These are phyloP conservation scores for Chelon labrosus DNA, from an alignment of 2,797 vertebrate genomes.

Conservation along the genomic window DNA sequence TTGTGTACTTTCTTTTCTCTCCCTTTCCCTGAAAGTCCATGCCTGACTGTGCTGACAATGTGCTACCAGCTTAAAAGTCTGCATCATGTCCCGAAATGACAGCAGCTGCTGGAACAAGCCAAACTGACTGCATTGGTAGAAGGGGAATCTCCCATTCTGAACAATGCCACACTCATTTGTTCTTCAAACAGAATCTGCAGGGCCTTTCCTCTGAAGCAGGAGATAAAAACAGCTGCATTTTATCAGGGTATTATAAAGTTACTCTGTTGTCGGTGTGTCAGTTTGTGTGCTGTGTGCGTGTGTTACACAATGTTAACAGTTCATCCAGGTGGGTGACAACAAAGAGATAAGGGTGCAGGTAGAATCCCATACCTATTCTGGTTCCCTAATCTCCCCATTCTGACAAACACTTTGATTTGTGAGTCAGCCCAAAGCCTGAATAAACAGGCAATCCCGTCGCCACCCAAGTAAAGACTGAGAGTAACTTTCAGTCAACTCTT, in stretches of 20 bases:
- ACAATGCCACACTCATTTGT: constrained; percentile 63
- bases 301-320: constrained; percentile 60
- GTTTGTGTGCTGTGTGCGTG: constrained; percentile 25
- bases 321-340: constrained; percentile 84
- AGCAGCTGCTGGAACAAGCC: constrained; percentile 57
- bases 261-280: constrained; percentile 41
- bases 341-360: constrained; percentile 76
- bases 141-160: constrained; percentile 65
- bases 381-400: constrained; percentile 79
- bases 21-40: neutral
- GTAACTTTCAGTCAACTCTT: constrained; percentile 67
- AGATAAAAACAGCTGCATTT: constrained; percentile 70
- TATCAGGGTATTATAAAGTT: constrained; percentile 60
- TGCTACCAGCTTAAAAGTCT: constrained; percentile 33
- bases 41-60: constrained; percentile 15
- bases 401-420: constrained; percentile 82
- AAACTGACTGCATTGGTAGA: constrained; percentile 44
- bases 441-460: constrained; percentile 65
- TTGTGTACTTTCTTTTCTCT: neutral
- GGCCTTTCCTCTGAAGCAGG: constrained; percentile 40
- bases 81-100: constrained; percentile 51
- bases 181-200: constrained; percentile 56
- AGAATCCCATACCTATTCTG: constrained; percentile 69
- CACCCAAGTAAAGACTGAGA: constrained; percentile 67
- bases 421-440: constrained; percentile 74